Evolutionary conservation across 2,113 vertebrate genomes (phyloP), one percentile per base, ranked within the genome.

Genomic region (Anguilla japonica): DNA sequence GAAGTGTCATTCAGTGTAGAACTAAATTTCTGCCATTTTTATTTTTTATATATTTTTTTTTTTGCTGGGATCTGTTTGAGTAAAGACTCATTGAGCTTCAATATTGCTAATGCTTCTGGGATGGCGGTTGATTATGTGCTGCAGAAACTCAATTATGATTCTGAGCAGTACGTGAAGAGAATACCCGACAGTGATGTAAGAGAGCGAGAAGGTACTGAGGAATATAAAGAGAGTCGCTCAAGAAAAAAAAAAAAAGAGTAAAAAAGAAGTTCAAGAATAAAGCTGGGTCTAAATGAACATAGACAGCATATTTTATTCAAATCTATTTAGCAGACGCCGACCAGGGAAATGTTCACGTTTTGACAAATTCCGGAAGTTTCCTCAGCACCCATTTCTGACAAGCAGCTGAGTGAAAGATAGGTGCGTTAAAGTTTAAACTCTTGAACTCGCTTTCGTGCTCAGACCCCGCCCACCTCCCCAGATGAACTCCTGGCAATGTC

Each of bases 1-100:
- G 90, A 92, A 93, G 90, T 91, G 92, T 91, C 92, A 92, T 88
- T 92, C 90, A 91, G 86, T 11, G 40, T 78, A 84, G 84, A 88
- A 87, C 82, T 88, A 86, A 87, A 86, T 89, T 87, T 84, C 39
- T 81, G 22, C 34, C 29, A 53, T 53, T 53, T 53, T 46, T 46
- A 34, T 34, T 34, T 34, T 34, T 34, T 0, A 34, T 34, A 0
- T 34, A 34, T 34, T 34, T 34, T 34, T 34, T 34, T 41, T 46
- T n/a, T 26, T 67, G 60, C 60, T 26, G 60, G 60, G 22, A 91
- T 89, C 88, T 81, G 82, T 89, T 89, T 88, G 82, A 88, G 87
- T 60, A 56, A 86, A 22, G 43, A 89, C 43, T 71, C 34, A 39
- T 22, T 11, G 29, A 26, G 16, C 60, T 67, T 39, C 41, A 53